Base-by-base conservation (phyloP, 2,113 vertebrate genomes). In the Glaucidium brasilianum region DNA sequence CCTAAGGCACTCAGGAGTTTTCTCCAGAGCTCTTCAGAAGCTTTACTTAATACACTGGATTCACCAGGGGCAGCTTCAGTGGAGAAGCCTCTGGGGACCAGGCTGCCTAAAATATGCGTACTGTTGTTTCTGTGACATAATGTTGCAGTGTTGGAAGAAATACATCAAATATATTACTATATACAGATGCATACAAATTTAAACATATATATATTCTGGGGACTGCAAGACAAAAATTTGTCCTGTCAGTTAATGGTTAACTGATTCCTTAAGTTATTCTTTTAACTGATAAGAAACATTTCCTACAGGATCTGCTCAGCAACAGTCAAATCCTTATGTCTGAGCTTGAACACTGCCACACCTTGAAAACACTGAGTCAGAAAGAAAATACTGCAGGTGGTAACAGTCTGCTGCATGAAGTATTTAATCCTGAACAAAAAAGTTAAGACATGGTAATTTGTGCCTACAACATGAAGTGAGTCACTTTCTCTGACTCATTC, bases 281-380 rank as follows among this genome's bases (percentile, higher is more conserved):
- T 92, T 50, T 39, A 82, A 43, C 66, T 55, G 62, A 16, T 69
- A 85, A 71, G 50, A 75, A 74, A 34, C 22, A 41, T 72, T 95
- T 94, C 45, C 50, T 85, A 64, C 39, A 82, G 49, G 35, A 85
- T 87, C 66, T 90, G 45, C 39, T 43, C 66, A 69, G 58, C 45
- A 78, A 34, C 35, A 84, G 66, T 27, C 26, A 78, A n/a, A 77
- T 16, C 41, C 25, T 64, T 68, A 22, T 4, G 39, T 58, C 56
- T 78, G 59, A 92, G 59, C 77, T 62, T 92, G 81, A 94, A 81
- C 29, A 52, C 43, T 73, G 64, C 76, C 89, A 94, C 81, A 79
- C 84, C 83, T 82, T 85, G 41, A 78, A 59, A 87, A 82, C 74
- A 73, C 23, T 84, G 49, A 95, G 66, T 96, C 93, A 96, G 80